These are phyloP conservation scores for Nephotettix cincticeps DNA, from an alignment of 1,140 invertebrate genomes.

Conservation along the genomic window DNA sequence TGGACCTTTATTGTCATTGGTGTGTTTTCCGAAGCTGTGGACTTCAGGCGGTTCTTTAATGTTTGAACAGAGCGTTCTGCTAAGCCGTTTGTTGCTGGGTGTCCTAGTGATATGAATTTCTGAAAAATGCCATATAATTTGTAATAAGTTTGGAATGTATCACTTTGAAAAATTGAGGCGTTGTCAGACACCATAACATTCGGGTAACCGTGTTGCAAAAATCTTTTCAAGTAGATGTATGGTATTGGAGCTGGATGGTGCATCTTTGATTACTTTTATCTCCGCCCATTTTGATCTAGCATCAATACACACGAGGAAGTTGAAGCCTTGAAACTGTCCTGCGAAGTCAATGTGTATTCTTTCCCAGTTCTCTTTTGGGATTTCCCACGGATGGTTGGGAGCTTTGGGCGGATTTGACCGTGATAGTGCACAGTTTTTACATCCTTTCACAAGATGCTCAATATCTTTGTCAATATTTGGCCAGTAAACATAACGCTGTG, in stretches of 20 bases:
- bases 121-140: slow-evolving; percentile 39
- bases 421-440: background rate
- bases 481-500: background rate
- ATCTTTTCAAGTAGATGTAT: background rate
- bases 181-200: slow-evolving; percentile 18
- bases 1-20: background rate
- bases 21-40: slow-evolving; percentile 28
- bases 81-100: slow-evolving; percentile 41
- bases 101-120: slow-evolving; percentile 38
- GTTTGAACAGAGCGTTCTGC: slow-evolving; percentile 44
- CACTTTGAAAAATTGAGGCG: slow-evolving; percentile 31
- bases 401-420: background rate
- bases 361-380: background rate
- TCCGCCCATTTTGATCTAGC: background rate
- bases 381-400: background rate
- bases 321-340: no score
- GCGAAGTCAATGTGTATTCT: background rate
- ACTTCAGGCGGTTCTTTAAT: slow-evolving; percentile 41
- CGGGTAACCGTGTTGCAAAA: background rate
- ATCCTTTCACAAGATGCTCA: background rate
- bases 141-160: slow-evolving; percentile 38
- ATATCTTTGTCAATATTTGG: background rate
- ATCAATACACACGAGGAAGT: background rate
- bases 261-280: background rate
- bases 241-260: background rate